Evolutionary conservation across 2,797 vertebrate genomes (phyloP).

Genomic region (Novumbra hubbsi): DNA sequence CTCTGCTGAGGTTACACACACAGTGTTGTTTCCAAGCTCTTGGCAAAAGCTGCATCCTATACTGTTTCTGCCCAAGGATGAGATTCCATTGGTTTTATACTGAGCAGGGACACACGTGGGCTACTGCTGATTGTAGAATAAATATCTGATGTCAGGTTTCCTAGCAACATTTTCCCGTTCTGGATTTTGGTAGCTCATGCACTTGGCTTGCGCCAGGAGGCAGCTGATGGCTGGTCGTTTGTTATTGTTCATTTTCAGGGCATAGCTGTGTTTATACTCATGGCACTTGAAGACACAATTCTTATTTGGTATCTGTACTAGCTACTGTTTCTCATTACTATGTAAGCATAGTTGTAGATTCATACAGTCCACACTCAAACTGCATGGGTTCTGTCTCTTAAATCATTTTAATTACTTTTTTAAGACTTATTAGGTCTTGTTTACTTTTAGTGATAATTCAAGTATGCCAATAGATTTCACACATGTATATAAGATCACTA

Average conservation of each 20-base stretch:
- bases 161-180: slow-evolving; percentile 51
- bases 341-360: not conserved
- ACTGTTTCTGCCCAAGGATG: slow-evolving; percentile 32
- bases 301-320: not conserved
- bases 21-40: not conserved
- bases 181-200: not conserved
- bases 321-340: not conserved
- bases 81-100: slow-evolving; percentile 56
- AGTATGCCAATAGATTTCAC: not conserved
- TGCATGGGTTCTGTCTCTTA: not conserved
- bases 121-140: slow-evolving; percentile 34
- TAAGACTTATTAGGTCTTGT: not conserved
- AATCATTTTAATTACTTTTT: not conserved
- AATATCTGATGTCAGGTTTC: slow-evolving; percentile 51
- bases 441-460: not conserved
- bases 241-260: not conserved
- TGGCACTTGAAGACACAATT: not conserved
- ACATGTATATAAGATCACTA: not conserved
- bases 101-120: slow-evolving; percentile 44
- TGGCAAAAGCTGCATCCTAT: not conserved
- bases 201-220: not conserved
- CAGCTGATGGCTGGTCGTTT: not conserved
- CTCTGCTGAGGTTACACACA: not conserved
- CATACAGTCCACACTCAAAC: not conserved
- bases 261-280: not conserved